Conservation (phyloP, 2,888 invertebrate genomes). For the Balanococcus diminutus region DNA sequence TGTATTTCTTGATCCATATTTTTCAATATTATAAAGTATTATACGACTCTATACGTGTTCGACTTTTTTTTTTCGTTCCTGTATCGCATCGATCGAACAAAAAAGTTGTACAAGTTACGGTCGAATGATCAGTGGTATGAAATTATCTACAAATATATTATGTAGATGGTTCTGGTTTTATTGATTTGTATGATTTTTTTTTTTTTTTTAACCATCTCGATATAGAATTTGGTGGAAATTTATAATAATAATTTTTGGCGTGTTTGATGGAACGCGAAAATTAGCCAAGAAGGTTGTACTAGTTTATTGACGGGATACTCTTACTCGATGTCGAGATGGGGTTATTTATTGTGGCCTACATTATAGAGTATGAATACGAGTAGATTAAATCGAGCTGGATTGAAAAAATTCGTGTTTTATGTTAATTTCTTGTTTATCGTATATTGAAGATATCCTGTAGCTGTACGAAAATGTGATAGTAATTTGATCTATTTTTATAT, state of each 20-base stretch:
- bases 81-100: neutral
- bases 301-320: neutral
- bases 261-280: neutral
- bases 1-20: neutral
- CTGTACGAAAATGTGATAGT: too few species aligned
- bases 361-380: neutral
- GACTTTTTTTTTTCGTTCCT: neutral
- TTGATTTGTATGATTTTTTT: neutral
- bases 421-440: neutral
- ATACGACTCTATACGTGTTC: neutral
- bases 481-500: too few species aligned
- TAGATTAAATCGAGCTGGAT: neutral
- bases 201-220: neutral
- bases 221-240: neutral
- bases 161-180: neutral
- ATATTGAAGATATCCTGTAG: neutral
- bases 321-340: neutral
- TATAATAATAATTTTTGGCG: neutral
- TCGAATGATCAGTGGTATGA: neutral
- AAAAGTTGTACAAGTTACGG: neutral
- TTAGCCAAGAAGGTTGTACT: neutral
- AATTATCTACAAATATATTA: neutral
- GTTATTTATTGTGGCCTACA: neutral
- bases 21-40: neutral
- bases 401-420: neutral